These are phyloP conservation scores for Drosophila lacteicornis DNA, from an alignment of 1,140 invertebrate genomes.

Conservation along the genomic window DNA sequence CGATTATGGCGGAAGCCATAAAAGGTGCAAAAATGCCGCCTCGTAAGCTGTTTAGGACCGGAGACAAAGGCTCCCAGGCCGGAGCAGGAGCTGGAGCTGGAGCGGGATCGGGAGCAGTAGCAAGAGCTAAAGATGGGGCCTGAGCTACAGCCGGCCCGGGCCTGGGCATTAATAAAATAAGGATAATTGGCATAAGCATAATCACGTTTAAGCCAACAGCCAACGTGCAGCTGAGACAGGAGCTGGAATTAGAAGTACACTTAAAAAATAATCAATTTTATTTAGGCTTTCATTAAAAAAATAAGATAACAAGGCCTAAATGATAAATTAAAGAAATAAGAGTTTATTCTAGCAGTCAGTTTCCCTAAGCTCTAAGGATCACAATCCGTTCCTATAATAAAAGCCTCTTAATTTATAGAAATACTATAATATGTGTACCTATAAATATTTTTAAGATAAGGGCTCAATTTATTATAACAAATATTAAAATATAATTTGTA, in stretches of 20 bases:
- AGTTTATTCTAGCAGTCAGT: neutral
- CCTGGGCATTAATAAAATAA: conserved; percentile 81
- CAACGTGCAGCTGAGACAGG: conserved; percentile 69
- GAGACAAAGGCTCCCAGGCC: conserved; percentile 46
- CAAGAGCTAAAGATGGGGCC: neutral
- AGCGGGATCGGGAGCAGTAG: neutral
- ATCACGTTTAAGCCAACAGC: conserved; percentile 81
- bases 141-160: conserved; percentile 10
- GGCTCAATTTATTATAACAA: too few species aligned
- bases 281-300: neutral
- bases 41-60: conserved; percentile 62
- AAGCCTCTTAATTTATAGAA: too few species aligned
- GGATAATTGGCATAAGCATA: conserved; percentile 83
- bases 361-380: neutral
- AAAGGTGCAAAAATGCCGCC: conserved; percentile 77
- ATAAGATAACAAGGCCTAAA: neutral
- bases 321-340: neutral
- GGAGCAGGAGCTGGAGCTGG: neutral
- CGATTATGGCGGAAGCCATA: conserved; percentile 77
- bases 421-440: too few species aligned
- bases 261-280: conserved; percentile 10
- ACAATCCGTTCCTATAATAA: too few species aligned
- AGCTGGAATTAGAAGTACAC: conserved; percentile 32
- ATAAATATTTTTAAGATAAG: too few species aligned
- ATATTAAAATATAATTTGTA: too few species aligned